A percentile compares a stretch with the other conserved stretches of the same genome.
These are phyloP conservation scores for Vultur gryphus DNA, from an alignment of 2,797 vertebrate genomes.

Conservation along the genomic window DNA sequence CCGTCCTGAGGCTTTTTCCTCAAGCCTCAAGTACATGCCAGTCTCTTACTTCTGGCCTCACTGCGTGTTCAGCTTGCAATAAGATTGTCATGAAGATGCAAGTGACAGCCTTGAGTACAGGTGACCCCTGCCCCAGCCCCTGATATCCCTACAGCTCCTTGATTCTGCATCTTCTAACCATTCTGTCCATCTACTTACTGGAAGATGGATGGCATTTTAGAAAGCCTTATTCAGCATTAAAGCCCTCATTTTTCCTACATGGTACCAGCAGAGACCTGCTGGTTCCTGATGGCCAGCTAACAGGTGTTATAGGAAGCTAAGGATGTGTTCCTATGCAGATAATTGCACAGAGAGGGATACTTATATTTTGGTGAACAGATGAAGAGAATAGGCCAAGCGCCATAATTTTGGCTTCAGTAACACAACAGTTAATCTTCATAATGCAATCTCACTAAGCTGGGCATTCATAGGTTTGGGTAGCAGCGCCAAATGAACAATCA, in stretches of 20 bases:
- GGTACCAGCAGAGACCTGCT: background rate
- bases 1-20: background rate
- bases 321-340: background rate
- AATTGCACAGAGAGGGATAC: background rate
- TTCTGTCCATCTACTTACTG: background rate
- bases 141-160: background rate
- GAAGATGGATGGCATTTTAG: background rate
- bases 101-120: background rate
- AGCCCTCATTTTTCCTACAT: background rate
- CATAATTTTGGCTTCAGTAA: background rate
- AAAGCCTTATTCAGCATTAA: background rate
- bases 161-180: background rate
- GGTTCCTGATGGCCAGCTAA: background rate
- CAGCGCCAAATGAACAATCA: background rate
- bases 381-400: background rate
- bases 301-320: background rate
- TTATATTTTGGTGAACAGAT: background rate
- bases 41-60: background rate
- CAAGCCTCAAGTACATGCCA: background rate
- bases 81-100: background rate
- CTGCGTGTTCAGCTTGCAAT: background rate
- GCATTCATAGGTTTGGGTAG: background rate
- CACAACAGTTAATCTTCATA: background rate
- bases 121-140: too few relatives aligned
- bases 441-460: background rate